Base-by-base conservation (phyloP, 2,888 invertebrate genomes). In the Lochmaea crataegi region DNA sequence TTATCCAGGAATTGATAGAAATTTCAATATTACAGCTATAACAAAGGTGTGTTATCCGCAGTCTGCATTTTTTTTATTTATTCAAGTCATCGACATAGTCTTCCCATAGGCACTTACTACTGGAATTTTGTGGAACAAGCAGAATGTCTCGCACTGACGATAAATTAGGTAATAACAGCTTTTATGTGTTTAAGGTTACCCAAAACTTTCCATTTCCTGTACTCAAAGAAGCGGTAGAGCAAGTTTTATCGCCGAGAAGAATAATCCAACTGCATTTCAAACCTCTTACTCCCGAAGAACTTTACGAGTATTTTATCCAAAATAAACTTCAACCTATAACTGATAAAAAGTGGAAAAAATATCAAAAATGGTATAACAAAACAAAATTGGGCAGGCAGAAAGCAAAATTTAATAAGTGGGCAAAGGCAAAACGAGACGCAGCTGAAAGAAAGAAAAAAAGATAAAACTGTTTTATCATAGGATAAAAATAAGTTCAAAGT, bases 1-100 rank as follows among this genome's bases (percentile, higher is more conserved):
- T 69, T 91, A 89, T 82, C 90, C 90, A 65, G 89, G 88, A 0
- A 83, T 93, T 0, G 86, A 90, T 77, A 87, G 92, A 45, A 87
- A 90, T 68, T 89, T 92, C 78, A 88, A 92, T 77, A 85, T 91
- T 0, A 90, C 91, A 38, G 86, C 89, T 68, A 80, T 91, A 51
- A 89, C 92, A 0, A 90, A 88, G 41, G 70, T 69, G 7, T 9
- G 32, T 38, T 38, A 38, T 38, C 9, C 1, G 9, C 32, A 38
- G 32, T 38, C 9, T 38, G 32, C 32, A 32, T 12, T 32, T 38
- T 60, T 32, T 32, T 4, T 3, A 22, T 32, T 58, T 1, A 11
- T 26, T 14, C 10, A 26, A 26, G 32, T 9, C 9, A 38, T 38
- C 7, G 9, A 6, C 32, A 38, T 38, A 38, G 32, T 38, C 32